phyloP scores from a whole-genome alignment of 2,113 vertebrate genomes.

The Podocnemis expansa region DNA sequence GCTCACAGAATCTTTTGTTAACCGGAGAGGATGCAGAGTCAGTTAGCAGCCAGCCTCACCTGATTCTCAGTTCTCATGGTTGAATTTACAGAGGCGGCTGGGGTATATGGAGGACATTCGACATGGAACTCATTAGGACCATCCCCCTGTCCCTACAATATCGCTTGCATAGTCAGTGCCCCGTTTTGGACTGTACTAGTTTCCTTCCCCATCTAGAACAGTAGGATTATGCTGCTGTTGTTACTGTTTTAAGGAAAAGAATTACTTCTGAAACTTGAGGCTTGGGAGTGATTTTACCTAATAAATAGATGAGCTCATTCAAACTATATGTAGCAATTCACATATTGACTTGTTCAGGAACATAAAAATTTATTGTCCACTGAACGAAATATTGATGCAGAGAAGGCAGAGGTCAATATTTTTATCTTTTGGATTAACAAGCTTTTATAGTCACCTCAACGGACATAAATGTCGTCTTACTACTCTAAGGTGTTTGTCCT shows the following conservation, averaged over 20 bases:
- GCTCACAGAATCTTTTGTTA: neutral
- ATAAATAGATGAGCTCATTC: constrained; percentile 19
- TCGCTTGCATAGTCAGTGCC: neutral
- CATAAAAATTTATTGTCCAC: constrained; percentile 57
- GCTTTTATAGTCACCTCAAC: constrained; percentile 50
- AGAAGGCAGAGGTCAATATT: constrained; percentile 57
- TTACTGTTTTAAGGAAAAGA: neutral
- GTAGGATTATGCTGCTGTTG: neutral
- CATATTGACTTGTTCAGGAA: constrained; percentile 19
- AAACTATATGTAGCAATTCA: neutral
- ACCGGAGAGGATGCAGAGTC: neutral
- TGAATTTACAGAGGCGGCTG: neutral
- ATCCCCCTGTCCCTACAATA: neutral
- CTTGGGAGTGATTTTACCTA: neutral
- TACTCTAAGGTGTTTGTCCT: constrained; percentile 61
- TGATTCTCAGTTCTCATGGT: neutral
- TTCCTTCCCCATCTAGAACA: neutral
- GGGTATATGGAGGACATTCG: neutral
- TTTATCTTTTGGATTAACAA: constrained; percentile 67
- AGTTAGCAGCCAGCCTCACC: neutral
- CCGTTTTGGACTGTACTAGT: neutral
- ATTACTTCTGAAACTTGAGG: neutral
- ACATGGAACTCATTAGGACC: neutral
- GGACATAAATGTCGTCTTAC: constrained; percentile 61
- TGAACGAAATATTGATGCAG: constrained; percentile 67